Conservation (phyloP, 1,140 invertebrate genomes). For the Holotrichia oblita region DNA sequence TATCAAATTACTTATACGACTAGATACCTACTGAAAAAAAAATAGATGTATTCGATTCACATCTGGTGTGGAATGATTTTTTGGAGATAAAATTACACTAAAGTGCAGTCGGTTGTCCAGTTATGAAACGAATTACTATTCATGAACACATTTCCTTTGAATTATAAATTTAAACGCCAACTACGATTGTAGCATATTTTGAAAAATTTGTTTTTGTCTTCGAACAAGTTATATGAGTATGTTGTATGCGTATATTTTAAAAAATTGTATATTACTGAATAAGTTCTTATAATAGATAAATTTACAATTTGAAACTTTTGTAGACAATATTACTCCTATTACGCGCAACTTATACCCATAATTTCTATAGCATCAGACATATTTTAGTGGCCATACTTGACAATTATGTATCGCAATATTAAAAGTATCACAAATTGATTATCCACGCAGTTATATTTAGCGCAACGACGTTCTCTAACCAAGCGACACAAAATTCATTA, state of each 20-base stretch:
- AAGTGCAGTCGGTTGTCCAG: neutral
- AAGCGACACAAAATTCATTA: neutral
- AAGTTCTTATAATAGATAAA: neutral
- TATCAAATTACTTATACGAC: slow-evolving; percentile 32
- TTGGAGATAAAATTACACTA: neutral
- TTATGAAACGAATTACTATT: slow-evolving; percentile 14
- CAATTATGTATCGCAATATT: slow-evolving; percentile 5
- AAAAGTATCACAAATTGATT: slow-evolving; percentile 28
- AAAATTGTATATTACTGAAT: neutral
- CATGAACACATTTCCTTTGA: slow-evolving; percentile 30
- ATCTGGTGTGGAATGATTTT: neutral
- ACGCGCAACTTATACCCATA: slow-evolving; percentile 15
- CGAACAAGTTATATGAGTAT: neutral
- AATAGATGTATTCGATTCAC: slow-evolving; percentile 25
- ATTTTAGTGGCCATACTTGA: neutral
- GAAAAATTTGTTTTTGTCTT: neutral
- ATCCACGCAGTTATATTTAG: slow-evolving; percentile 12
- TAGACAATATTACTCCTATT: slow-evolving; percentile 4
- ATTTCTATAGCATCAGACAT: slow-evolving; percentile 7
- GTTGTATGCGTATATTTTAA: slow-evolving; percentile 15
- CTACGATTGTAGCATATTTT: slow-evolving; percentile 16
- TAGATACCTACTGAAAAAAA: neutral
- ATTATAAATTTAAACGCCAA: slow-evolving; percentile 26
- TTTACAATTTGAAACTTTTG: neutral
- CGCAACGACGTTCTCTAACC: neutral